phyloP scores from a whole-genome alignment of 2,888 invertebrate species.

The Lasioglossum zephyrum region DNA sequence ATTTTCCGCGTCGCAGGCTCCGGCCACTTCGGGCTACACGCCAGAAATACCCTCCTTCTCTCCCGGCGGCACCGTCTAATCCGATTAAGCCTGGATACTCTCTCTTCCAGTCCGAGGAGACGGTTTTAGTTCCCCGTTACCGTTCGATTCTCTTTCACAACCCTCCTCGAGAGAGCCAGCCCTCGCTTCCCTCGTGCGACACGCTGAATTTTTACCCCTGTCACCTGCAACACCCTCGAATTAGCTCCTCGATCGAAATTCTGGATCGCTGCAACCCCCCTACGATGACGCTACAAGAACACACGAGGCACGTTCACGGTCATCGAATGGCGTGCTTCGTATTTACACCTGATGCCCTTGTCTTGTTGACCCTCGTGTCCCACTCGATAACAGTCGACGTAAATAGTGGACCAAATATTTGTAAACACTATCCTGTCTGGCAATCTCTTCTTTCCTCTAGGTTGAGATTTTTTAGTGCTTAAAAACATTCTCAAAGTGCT shows the following conservation, averaged over 20 bases:
- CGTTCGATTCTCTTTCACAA: slow-evolving; percentile 5
- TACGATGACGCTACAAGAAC: not conserved
- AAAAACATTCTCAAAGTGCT: no score
- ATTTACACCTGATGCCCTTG: not conserved
- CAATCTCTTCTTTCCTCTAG: no score
- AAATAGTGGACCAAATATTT: no score
- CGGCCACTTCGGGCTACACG: not conserved
- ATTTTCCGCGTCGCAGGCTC: slow-evolving; percentile 21
- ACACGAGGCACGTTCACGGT: not conserved
- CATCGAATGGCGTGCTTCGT: not conserved
- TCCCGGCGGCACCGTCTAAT: slow-evolving; percentile 14
- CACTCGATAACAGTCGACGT: not conserved
- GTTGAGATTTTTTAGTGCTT: no score
- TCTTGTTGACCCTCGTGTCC: not conserved
- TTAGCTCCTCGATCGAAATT: slow-evolving; percentile 1
- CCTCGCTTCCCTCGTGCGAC: not conserved
- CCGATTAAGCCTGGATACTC: slow-evolving; percentile 34
- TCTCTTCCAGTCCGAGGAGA: slow-evolving; percentile 12
- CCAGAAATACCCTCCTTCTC: slow-evolving; percentile 6
- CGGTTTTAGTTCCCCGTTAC: slow-evolving; percentile 16
- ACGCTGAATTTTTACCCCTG: not conserved
- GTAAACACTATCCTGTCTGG: no score
- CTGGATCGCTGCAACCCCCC: not conserved
- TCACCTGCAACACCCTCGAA: slow-evolving; percentile 8
- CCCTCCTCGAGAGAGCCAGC: not conserved